phyloP scores from a whole-genome alignment of 2,797 vertebrate genomes.

The Hippoglossus hippoglossus region DNA sequence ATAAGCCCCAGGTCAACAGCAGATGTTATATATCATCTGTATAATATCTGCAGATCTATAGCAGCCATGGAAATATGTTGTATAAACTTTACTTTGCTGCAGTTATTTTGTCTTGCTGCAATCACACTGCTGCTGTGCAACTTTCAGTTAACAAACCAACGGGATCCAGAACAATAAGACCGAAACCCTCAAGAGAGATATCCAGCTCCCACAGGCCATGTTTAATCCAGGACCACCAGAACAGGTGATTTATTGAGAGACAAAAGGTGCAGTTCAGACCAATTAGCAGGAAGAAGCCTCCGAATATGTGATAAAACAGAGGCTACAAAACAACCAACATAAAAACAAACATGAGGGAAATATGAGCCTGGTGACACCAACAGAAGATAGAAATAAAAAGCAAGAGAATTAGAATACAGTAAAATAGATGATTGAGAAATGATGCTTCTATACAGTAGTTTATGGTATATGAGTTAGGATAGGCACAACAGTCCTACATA shows the following conservation, averaged over 20 bases:
- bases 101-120: constrained; percentile 10
- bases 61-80: constrained; percentile 36
- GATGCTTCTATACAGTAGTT: background rate
- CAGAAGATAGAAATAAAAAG: background rate
- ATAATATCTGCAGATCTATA: background rate
- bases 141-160: constrained; percentile 45
- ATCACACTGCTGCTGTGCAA: constrained; percentile 24
- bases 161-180: constrained; percentile 49
- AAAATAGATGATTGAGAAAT: constrained; percentile 1
- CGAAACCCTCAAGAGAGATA: constrained; percentile 37
- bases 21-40: background rate
- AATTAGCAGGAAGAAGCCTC: constrained; percentile 47
- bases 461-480: too few relatives aligned
- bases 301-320: constrained; percentile 12
- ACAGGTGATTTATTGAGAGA: constrained; percentile 45
- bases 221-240: constrained; percentile 39
- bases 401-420: background rate
- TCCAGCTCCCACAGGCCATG: constrained; percentile 10
- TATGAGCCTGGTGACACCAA: background rate
- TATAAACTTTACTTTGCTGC: constrained; percentile 33
- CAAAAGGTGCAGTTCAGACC: constrained; percentile 38
- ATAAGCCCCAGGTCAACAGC: constrained; percentile 15
- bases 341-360: constrained; percentile 16
- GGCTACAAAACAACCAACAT: constrained; percentile 6
- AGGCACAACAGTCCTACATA: background rate